These are phyloP conservation scores for Pomacea maculata DNA, from an alignment of 1,140 invertebrate genomes.

Conservation along the genomic window DNA sequence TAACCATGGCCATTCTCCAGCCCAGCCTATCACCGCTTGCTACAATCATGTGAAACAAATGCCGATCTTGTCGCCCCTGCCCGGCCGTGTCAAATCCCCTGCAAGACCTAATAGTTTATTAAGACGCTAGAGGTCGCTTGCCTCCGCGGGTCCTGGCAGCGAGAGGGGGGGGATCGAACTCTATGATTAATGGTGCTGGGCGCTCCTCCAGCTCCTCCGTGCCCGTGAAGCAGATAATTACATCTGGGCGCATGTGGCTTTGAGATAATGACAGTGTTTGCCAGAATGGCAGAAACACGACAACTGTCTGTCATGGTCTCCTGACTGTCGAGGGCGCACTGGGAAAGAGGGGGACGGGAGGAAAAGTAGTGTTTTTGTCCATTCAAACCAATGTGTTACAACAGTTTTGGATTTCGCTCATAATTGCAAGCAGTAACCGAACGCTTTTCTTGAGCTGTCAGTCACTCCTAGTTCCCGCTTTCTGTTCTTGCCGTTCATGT, in stretches of 20 bases:
- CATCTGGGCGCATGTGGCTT: slow-evolving; percentile 1
- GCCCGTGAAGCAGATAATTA: neutral
- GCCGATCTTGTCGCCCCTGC: slow-evolving; percentile 8
- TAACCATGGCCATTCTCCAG: slow-evolving; percentile 2
- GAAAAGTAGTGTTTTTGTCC: too few species aligned
- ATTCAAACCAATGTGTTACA: too few species aligned
- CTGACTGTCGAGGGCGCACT: neutral
- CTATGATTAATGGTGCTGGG: neutral
- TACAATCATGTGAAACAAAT: slow-evolving; percentile 15
- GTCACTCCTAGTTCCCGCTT: too few species aligned
- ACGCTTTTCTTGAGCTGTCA: too few species aligned
- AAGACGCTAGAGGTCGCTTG: slow-evolving; percentile 9
- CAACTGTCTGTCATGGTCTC: slow-evolving; percentile 4
- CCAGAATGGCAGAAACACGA: slow-evolving; percentile 4
- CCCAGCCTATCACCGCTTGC: slow-evolving; percentile 4
- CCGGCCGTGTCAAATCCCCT: neutral
- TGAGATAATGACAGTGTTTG: slow-evolving; percentile 1
- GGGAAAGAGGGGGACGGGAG: too few species aligned
- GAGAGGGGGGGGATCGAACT: neutral
- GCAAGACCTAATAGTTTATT: slow-evolving; percentile 11
- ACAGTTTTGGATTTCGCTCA: too few species aligned
- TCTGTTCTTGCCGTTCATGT: too few species aligned
- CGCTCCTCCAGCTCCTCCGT: neutral
- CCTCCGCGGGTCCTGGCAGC: neutral
- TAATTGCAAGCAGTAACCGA: too few species aligned